These are phyloP conservation scores for Nothocercus nigrocapillus DNA, from an alignment of 2,113 vertebrate species.

Conservation along the genomic window DNA sequence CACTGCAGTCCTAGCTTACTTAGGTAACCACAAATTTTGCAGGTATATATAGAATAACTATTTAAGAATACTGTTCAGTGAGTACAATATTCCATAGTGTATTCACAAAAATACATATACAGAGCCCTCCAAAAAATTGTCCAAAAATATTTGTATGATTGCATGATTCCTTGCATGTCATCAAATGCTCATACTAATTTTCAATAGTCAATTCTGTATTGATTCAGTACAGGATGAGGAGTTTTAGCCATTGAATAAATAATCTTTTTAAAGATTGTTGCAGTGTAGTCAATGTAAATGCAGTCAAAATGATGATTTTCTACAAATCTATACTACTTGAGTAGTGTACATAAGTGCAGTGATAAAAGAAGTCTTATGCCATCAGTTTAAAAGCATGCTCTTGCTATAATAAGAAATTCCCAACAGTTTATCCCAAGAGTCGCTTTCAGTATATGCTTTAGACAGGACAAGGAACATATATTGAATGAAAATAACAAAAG, in stretches of 20 bases:
- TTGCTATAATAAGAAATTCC: no score
- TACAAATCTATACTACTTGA: background rate
- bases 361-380: background rate
- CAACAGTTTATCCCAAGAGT: no score
- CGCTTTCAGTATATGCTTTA: no score
- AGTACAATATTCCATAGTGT: background rate
- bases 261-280: background rate
- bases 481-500: no score
- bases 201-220: no score
- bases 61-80: background rate
- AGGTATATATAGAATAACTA: background rate
- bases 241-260: background rate
- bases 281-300: background rate
- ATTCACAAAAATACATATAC: accelerated
- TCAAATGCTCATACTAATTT: background rate
- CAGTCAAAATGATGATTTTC: background rate
- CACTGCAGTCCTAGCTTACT: background rate
- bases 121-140: background rate
- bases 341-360: background rate
- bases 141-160: background rate
- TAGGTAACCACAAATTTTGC: background rate
- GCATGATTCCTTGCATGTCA: background rate
- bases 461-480: no score
- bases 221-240: background rate
- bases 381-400: background rate